A percentile compares a stretch with the other conserved stretches of the same genome.
phyloP scores from a whole-genome alignment of 1,140 invertebrate genomes.

The Procambarus virginalis region DNA sequence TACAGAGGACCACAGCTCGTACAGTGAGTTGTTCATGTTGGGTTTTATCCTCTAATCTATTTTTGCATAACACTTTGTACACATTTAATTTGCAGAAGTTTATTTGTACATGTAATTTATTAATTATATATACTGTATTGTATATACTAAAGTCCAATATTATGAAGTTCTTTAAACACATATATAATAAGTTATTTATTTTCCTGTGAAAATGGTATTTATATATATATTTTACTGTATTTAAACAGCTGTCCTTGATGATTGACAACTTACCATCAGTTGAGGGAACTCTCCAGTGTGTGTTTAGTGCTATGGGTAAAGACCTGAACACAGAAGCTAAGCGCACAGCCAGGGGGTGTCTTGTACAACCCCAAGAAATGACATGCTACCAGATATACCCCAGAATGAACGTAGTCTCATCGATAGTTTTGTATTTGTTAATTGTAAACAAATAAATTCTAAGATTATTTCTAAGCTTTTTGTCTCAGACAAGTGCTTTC shows the following conservation, averaged over 20 bases:
- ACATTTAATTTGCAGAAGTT: background rate
- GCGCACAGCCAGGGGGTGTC: constrained; percentile 91
- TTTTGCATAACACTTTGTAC: background rate
- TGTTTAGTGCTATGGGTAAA: constrained; percentile 93
- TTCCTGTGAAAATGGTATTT: constrained; percentile 5
- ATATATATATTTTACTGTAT: constrained; percentile 42
- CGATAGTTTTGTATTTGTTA: background rate
- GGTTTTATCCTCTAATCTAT: background rate
- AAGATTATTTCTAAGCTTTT: too few relatives aligned
- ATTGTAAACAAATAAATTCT: too few relatives aligned
- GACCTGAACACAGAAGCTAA: constrained; percentile 92
- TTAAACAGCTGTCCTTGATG: constrained; percentile 83
- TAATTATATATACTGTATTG: too few relatives aligned
- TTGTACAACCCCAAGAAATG: constrained; percentile 94
- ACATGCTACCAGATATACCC: constrained; percentile 84
- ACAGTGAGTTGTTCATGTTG: constrained; percentile 77
- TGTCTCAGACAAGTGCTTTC: too few relatives aligned
- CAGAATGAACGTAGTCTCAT: constrained; percentile 84
- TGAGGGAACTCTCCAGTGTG: constrained; percentile 88
- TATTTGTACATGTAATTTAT: background rate
- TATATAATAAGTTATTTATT: background rate
- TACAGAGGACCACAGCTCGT: constrained; percentile 93
- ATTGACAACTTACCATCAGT: constrained; percentile 95
- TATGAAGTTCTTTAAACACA: background rate
- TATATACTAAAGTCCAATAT: too few relatives aligned